Percentiles rank a stretch among this genome's conserved stretches.
These are phyloP conservation scores for Paedocypris micromegethes DNA, from an alignment of 2,797 vertebrate species.

Conservation along the genomic window DNA sequence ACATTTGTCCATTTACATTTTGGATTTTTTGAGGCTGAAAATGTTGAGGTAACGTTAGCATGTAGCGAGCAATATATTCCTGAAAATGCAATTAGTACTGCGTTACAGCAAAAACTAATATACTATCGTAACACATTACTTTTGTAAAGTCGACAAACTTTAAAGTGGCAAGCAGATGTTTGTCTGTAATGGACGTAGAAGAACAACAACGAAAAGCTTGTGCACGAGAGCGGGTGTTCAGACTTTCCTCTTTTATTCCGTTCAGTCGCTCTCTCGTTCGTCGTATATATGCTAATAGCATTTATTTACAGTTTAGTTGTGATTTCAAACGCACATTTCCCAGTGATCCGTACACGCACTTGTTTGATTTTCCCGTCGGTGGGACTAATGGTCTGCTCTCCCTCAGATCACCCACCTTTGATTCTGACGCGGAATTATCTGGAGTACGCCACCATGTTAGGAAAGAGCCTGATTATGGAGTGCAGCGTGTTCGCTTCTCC, in stretches of 20 bases:
- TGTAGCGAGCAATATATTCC: too few species aligned
- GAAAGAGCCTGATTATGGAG: slow-evolving; percentile 67
- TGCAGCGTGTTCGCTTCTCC: slow-evolving; percentile 87
- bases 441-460: slow-evolving; percentile 73
- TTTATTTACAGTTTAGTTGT: slow-evolving; percentile 36
- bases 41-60: too few species aligned
- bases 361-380: slow-evolving; percentile 34
- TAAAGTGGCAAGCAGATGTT: slow-evolving; percentile 40
- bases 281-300: slow-evolving; percentile 46
- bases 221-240: slow-evolving; percentile 4
- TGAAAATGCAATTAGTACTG: too few species aligned
- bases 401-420: slow-evolving; percentile 78
- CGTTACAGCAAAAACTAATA: too few species aligned
- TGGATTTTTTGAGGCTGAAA: too few species aligned
- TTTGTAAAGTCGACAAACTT: slow-evolving; percentile 24
- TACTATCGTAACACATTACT: slow-evolving; percentile 16
- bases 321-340: slow-evolving; percentile 3
- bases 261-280: slow-evolving; percentile 18
- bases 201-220: slow-evolving; percentile 3
- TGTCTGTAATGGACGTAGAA: slow-evolving; percentile 29
- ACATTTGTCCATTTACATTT: too few species aligned
- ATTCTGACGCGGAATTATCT: slow-evolving; percentile 77
- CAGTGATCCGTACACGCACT: slow-evolving; percentile 13
- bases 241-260: background rate
- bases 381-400: slow-evolving; percentile 31